Percentiles rank a stretch among this genome's conserved stretches.
phyloP scores from a whole-genome alignment of 2,888 invertebrate genomes.

The Julus scandinavius region DNA sequence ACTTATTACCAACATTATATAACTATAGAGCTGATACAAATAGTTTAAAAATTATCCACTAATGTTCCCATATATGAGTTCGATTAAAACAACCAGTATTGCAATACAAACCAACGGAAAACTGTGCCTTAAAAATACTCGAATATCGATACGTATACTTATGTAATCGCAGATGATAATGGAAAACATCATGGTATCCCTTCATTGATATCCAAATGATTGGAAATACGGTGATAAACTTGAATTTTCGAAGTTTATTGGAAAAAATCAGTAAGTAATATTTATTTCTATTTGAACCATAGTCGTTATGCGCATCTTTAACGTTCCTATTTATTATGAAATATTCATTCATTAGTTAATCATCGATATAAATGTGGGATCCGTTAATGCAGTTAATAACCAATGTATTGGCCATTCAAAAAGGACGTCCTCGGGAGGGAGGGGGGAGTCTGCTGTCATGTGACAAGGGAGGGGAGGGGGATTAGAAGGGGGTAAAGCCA shows the following conservation, averaged over 20 bases:
- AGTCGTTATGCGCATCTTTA: not conserved
- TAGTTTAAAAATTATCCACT: not conserved
- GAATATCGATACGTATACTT: not conserved
- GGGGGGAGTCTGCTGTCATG: no score
- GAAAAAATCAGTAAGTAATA: not conserved
- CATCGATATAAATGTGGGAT: no score
- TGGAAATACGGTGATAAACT: not conserved
- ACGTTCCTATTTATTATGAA: not conserved
- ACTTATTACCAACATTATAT: not conserved
- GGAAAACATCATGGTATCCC: not conserved
- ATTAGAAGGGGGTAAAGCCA: no score
- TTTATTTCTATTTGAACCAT: not conserved
- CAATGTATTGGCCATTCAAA: no score
- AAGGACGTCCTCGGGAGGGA: no score
- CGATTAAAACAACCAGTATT: not conserved
- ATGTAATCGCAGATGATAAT: slow-evolving; percentile 10
- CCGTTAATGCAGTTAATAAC: no score
- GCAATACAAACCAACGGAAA: not conserved
- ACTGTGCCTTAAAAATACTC: not conserved
- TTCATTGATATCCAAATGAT: slow-evolving; percentile 8
- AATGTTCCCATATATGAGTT: not conserved
- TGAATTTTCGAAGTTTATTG: not conserved
- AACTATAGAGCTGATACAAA: not conserved
- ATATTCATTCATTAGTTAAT: no score
- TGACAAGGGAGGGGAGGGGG: no score